These are phyloP conservation scores for Australoheros scitulus DNA, from an alignment of 2,113 vertebrate species.

Conservation along the genomic window DNA sequence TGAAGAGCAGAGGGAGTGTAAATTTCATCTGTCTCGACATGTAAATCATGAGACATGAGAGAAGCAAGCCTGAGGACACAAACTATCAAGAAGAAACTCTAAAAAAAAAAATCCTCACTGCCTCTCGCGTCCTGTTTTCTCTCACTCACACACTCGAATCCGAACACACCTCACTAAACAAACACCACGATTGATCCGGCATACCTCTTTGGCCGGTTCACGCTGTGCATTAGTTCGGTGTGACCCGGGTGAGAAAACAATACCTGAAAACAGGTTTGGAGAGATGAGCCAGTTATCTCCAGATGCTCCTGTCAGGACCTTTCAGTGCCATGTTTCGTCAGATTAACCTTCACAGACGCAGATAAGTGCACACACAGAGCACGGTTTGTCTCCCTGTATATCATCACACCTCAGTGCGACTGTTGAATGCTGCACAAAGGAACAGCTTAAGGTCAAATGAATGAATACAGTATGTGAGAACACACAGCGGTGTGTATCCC, in stretches of 20 bases:
- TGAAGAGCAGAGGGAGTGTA: background rate
- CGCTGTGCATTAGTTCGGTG: slow-evolving; percentile 29
- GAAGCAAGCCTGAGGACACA: slow-evolving; percentile 6
- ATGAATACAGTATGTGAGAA: background rate
- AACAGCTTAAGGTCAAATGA: slow-evolving; percentile 21
- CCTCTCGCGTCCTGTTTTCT: background rate
- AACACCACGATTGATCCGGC: slow-evolving; percentile 52
- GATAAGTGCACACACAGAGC: slow-evolving; percentile 25
- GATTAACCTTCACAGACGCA: slow-evolving; percentile 18
- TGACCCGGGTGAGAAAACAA: slow-evolving; percentile 32
- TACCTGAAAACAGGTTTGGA: slow-evolving; percentile 71
- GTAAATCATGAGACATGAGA: background rate
- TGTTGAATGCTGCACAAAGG: slow-evolving; percentile 29
- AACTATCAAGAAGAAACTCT: background rate
- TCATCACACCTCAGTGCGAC: slow-evolving; percentile 33
- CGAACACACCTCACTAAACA: slow-evolving; percentile 64
- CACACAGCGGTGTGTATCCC: background rate
- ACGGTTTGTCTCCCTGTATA: background rate
- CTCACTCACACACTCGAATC: background rate
- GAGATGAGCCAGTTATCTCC: slow-evolving; percentile 38
- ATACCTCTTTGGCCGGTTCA: slow-evolving; percentile 31
- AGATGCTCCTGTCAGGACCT: slow-evolving; percentile 35
- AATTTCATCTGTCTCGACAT: slow-evolving; percentile 3
- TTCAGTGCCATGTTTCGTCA: slow-evolving; percentile 36
- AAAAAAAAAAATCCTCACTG: background rate